These are phyloP conservation scores for Corvus hawaiiensis DNA, from an alignment of 2,113 vertebrate species.

Conservation along the genomic window DNA sequence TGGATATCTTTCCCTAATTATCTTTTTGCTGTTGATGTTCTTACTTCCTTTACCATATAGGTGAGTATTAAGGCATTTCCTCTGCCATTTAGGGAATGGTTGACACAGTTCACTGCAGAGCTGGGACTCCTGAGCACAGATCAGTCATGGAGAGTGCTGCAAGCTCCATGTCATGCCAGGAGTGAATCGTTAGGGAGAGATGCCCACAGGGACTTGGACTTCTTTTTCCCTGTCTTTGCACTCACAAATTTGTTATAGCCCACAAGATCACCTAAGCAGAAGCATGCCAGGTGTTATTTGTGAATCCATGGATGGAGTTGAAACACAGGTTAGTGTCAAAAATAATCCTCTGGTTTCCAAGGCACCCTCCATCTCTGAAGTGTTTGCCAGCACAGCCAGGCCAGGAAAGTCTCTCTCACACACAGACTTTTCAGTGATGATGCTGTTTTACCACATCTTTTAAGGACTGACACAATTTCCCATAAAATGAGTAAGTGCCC, in stretches of 20 bases:
- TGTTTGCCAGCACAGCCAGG: background rate
- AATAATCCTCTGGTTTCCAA: background rate
- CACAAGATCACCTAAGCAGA: background rate
- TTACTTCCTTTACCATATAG: background rate
- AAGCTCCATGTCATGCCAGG: background rate
- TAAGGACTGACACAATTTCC: background rate
- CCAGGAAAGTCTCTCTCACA: background rate
- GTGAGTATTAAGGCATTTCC: background rate
- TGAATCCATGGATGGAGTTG: background rate
- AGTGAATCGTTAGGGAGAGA: background rate
- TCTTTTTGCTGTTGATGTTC: background rate
- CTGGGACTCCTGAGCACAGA: background rate
- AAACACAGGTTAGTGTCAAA: background rate
- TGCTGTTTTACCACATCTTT: background rate
- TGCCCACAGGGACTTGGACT: background rate
- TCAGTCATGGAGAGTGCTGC: background rate
- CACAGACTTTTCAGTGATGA: background rate
- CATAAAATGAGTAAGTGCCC: background rate
- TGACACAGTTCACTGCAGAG: background rate
- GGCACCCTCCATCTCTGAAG: background rate
- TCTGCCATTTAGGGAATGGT: background rate
- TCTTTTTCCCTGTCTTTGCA: background rate
- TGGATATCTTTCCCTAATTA: constrained; percentile 9
- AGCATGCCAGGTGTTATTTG: background rate
- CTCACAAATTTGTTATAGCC: background rate